Percentiles rank a stretch among this genome's conserved stretches.
Evolutionary conservation across 2,797 vertebrate species (phyloP).

Genomic region (Xiphorhynchus erythropygius): DNA sequence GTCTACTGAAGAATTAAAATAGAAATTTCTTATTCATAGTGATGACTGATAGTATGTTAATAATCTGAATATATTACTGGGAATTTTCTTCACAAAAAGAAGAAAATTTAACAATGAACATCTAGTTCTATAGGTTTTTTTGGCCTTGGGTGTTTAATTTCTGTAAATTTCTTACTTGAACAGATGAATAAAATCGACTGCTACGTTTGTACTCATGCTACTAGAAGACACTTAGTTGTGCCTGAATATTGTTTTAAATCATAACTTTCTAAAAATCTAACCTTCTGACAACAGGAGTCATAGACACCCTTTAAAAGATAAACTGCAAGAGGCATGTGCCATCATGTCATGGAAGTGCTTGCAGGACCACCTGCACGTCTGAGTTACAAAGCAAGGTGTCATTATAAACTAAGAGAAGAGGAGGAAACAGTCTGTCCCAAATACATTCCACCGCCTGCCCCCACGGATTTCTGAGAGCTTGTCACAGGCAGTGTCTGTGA

Average conservation of each 20-base stretch:
- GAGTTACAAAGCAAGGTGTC: neutral
- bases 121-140: neutral
- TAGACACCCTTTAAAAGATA: neutral
- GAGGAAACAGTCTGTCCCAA: neutral
- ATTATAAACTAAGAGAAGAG: neutral
- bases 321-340: neutral
- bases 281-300: neutral
- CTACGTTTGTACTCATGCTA: neutral
- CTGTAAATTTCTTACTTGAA: neutral
- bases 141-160: neutral
- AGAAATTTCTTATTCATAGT: neutral
- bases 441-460: rapidly evolving
- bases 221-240: neutral
- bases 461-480: neutral
- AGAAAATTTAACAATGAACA: neutral
- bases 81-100: neutral
- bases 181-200: neutral
- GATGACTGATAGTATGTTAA: neutral
- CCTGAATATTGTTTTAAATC: neutral
- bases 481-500: neutral
- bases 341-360: neutral
- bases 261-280: neutral
- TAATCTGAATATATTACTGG: neutral
- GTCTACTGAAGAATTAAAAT: neutral
- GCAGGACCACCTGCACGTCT: neutral